These are phyloP conservation scores for Rhopalosiphum nymphaeae DNA, from an alignment of 2,888 invertebrate species.

Conservation along the genomic window DNA sequence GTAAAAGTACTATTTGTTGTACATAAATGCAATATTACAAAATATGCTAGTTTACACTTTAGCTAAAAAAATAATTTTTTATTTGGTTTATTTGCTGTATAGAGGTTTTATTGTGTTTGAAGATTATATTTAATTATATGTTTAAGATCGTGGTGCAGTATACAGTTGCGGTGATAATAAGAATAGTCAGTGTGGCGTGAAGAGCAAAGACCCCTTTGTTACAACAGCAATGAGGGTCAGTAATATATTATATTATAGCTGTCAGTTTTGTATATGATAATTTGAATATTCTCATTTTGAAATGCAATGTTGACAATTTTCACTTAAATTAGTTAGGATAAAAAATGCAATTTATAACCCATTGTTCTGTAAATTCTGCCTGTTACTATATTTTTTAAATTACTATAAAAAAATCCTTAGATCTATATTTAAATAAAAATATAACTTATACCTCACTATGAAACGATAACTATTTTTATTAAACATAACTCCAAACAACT, in stretches of 20 bases:
- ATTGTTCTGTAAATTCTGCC: not conserved
- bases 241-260: slow-evolving; percentile 42
- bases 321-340: not conserved
- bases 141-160: slow-evolving; percentile 83
- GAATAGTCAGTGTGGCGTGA: slow-evolving; percentile 91
- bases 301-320: not conserved
- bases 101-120: slow-evolving; percentile 21
- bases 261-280: not conserved
- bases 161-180: slow-evolving; percentile 93
- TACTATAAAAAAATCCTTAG: not conserved
- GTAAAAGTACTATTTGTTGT: slow-evolving; percentile 39
- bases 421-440: not conserved
- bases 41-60: not conserved
- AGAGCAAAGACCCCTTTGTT: slow-evolving; percentile 71
- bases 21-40: slow-evolving; percentile 46
- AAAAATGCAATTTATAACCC: not conserved
- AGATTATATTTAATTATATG: slow-evolving; percentile 43
- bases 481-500: not conserved
- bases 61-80: not conserved
- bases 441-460: not conserved
- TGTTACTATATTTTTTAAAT: not conserved
- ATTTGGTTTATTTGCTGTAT: not conserved
- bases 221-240: slow-evolving; percentile 72
- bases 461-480: not conserved
- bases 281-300: not conserved